Base-by-base conservation (phyloP, 2,113 vertebrate species). In the Etheostoma cragini region DNA sequence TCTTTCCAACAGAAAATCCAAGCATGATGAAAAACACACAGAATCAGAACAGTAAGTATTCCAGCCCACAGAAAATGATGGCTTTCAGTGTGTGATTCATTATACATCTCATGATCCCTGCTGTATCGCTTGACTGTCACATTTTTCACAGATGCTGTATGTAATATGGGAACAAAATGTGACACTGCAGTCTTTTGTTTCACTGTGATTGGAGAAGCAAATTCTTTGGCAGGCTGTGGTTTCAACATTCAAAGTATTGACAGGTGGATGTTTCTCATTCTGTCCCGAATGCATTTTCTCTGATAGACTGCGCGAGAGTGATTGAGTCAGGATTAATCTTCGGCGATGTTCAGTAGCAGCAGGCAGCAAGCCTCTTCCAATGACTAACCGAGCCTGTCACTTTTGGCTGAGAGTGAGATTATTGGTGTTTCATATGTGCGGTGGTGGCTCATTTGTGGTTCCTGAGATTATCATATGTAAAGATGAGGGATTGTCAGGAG, bases 11-110 rank as follows among this genome's bases (percentile, higher is more conserved):
- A 97, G 97, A 98, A 96, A 97, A 98, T 85, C 97, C 97, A 17
- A 96, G 96, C 91, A 97, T 97, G 91, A 97, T 97, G 93, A 96
- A 96, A 94, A 96, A 96, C 93, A 93, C 95, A 65, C 96, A 97
- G 79, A 96, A 96, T 86, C 95, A 91, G 56, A 97, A 96, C 2
- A 96, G 97, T 98, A 92, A 97, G 97, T 91, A 87, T 91, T 56
- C 58, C 61, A 64, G 42, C 10, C 10, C 22, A 16, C 56, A 42
- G 17, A 47, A 42, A 17, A 50, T 38, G 4, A 35, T 50, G 17
- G 3, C 54, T 68, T 63, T 61, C 38, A 53, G 13, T 35, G 50
- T 70, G 45, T 56, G n/a, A 63, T 57, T 53, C 50, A 33, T 79
- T 33, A 35, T 6, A 54, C 76, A 77, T 67, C 7, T 30, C 56